Evolutionary conservation across 2,797 vertebrate genomes (phyloP).

Genomic region (Cyprinodon diabolis): DNA sequence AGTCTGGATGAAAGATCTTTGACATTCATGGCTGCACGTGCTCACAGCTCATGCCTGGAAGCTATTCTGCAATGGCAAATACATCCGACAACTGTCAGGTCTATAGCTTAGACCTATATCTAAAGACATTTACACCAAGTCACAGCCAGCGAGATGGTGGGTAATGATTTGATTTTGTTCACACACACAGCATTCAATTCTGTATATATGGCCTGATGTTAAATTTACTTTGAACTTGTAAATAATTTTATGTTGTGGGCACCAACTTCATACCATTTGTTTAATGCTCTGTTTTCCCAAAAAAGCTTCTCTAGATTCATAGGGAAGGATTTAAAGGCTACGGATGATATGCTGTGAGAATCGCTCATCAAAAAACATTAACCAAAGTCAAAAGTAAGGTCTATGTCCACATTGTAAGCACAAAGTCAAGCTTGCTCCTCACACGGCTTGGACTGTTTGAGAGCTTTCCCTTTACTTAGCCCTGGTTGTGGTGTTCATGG

Average conservation of each 20-base stretch:
- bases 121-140: slow-evolving; percentile 3
- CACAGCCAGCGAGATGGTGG: slow-evolving; percentile 3
- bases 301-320: slow-evolving; percentile 60
- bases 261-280: slow-evolving; percentile 25
- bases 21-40: slow-evolving; percentile 55
- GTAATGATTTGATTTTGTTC: slow-evolving; percentile 25
- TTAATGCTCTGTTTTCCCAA: slow-evolving; percentile 32
- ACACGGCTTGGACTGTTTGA: no score
- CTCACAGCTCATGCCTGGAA: slow-evolving; percentile 11
- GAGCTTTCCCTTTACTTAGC: no score
- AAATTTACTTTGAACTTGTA: neutral
- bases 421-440: no score
- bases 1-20: slow-evolving; percentile 80
- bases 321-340: slow-evolving; percentile 47
- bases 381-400: slow-evolving; percentile 40
- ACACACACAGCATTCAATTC: slow-evolving; percentile 18
- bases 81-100: slow-evolving; percentile 36
- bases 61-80: slow-evolving; percentile 25
- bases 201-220: slow-evolving; percentile 1
- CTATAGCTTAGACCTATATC: slow-evolving; percentile 21
- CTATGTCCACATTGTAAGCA: slow-evolving; percentile 55
- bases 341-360: slow-evolving; percentile 34
- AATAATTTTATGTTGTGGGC: slow-evolving; percentile 24
- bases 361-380: slow-evolving; percentile 60
- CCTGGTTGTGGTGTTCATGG: no score